Conservation (phyloP, 2,113 vertebrate species). For the Semnornis frantzii region DNA sequence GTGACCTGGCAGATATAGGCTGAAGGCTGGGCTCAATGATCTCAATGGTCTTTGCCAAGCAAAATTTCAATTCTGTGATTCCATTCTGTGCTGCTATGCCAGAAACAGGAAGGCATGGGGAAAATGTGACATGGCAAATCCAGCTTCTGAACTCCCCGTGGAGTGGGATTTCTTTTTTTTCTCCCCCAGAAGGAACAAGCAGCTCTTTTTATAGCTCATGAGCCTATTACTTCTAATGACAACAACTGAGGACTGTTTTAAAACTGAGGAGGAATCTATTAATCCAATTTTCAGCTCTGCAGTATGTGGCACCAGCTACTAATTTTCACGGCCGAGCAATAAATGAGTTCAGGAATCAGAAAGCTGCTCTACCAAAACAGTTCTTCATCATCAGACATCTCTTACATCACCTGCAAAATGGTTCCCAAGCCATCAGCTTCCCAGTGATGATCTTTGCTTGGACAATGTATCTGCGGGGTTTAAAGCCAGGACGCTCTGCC, state of each 20-base stretch:
- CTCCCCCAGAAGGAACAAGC: background rate
- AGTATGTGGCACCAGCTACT: background rate
- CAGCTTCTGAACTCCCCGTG: background rate
- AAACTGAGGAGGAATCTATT: constrained; percentile 1
- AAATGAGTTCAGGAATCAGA: background rate
- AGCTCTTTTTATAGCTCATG: background rate
- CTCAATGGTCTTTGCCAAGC: too few species aligned
- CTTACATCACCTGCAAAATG: fast-evolving
- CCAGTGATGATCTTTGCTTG: background rate
- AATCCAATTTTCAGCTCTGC: constrained; percentile 54
- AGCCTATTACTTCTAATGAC: constrained; percentile 5
- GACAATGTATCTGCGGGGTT: background rate
- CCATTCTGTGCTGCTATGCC: background rate
- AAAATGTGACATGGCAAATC: background rate
- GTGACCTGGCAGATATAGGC: too few species aligned
- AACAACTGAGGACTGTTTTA: constrained; percentile 22
- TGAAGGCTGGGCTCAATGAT: too few species aligned
- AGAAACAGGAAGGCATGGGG: background rate
- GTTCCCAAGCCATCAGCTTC: background rate
- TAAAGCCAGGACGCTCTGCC: background rate
- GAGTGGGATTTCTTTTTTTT: background rate
- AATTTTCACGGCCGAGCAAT: background rate
- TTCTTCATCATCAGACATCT: too few species aligned
- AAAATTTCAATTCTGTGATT: too few species aligned
- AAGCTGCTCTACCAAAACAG: background rate